Base-by-base conservation (phyloP, 1,140 invertebrate genomes). In the Conus betulinus region DNA sequence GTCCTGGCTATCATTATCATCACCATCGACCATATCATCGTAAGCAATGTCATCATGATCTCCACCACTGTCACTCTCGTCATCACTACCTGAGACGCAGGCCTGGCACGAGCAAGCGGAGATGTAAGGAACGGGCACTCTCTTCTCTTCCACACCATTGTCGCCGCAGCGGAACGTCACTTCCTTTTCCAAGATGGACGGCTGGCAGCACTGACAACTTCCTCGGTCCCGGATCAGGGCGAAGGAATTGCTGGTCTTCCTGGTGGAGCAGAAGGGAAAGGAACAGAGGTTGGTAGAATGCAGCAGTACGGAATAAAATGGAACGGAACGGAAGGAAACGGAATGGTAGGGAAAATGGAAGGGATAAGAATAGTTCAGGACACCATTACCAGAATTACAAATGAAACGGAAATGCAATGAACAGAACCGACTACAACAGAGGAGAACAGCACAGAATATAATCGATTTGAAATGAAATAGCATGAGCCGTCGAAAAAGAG, bases 161-260 rank as follows among this genome's bases (percentile, higher is more conserved):
- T 81, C 51, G 51, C 79, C 79, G 51, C 79, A 81, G 52, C 7
- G 7, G 79, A 81, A 81, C 51, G 39, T 23, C 79, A 81, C 79
- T 23, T 52, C 79, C 79, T 81, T 81, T 23, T 81, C 51, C 79
- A 53, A 10, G 79, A 81, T 20, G 51, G 6, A 7, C 17, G 79
- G 79, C 39, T 51, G 39, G 15, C 79, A 81, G 79, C 79, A 81
- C 79, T 52, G 17, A 23, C 79, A 81, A 15, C 79, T 81, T 39
- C 51, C 79, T 13, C 0, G 7, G 79, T 81, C 79, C 11, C 6
- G 39, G 5, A 81, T 17, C 79, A 81, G 51, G 39, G 10, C 17
- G 20, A 81, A 81, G 79, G 79, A 53, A n/a, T 39, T 27, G 10
- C 39, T 15, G 76, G 76, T 39, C 25, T 39, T 27, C 27, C 76